Percentiles rank a stretch among this genome's conserved stretches.
phyloP scores from a whole-genome alignment of 92 coral and sea anemone genomes.

The Hydrozoanthus gracilis region DNA sequence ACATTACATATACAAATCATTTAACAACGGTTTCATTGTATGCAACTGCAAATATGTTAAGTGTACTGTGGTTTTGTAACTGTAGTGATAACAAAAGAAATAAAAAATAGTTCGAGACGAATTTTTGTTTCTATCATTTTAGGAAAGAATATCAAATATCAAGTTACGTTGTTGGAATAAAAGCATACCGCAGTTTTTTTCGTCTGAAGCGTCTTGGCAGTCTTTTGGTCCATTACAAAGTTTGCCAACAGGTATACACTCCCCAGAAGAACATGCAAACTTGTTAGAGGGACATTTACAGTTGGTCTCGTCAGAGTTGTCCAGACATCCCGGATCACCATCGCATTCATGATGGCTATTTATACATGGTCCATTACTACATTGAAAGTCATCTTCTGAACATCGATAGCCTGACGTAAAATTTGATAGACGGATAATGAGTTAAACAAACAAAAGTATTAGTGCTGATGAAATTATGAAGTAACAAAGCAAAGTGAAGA shows the following conservation, averaged over 20 bases:
- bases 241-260: constrained; percentile 57
- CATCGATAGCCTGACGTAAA: constrained; percentile 59
- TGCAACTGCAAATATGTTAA: too few relatives aligned
- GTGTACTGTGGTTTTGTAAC: too few relatives aligned
- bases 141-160: background rate
- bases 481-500: too few relatives aligned
- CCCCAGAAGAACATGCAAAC: constrained; percentile 63
- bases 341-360: constrained; percentile 73
- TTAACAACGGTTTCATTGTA: too few relatives aligned
- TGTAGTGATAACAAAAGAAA: too few relatives aligned
- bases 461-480: background rate
- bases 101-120: too few relatives aligned
- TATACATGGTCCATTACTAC: constrained; percentile 89
- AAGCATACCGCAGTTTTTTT: constrained; percentile 66
- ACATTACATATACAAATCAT: too few relatives aligned
- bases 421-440: too few relatives aligned
- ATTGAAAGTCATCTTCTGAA: constrained; percentile 59
- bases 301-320: constrained; percentile 75
- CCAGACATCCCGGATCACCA: constrained; percentile 78
- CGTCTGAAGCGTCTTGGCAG: constrained; percentile 72
- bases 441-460: too few relatives aligned
- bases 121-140: background rate
- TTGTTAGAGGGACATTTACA: constrained; percentile 64
- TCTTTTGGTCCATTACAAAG: constrained; percentile 57
- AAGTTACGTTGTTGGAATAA: too few relatives aligned